Evolutionary conservation across 1,140 invertebrate species (phyloP).

Genomic region (Drosophila grimshawi): DNA sequence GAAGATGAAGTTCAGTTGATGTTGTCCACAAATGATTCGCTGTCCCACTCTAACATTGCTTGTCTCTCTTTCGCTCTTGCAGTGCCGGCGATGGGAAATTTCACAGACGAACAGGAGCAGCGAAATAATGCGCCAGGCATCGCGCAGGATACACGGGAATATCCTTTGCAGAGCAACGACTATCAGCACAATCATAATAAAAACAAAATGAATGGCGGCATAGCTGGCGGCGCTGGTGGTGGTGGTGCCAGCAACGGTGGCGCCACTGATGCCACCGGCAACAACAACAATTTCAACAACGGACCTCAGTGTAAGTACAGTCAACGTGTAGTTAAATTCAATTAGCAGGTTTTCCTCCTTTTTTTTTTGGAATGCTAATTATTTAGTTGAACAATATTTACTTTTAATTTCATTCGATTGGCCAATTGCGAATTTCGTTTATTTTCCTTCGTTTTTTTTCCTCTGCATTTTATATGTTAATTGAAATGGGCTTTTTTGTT

Average conservation of each 20-base stretch:
- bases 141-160: slow-evolving; percentile 86
- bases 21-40: slow-evolving; percentile 23
- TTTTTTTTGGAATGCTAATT: slow-evolving; percentile 55
- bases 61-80: slow-evolving; percentile 41
- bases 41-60: slow-evolving; percentile 8
- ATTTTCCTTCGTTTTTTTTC: too few species aligned
- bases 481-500: slow-evolving; percentile 50
- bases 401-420: slow-evolving; percentile 69
- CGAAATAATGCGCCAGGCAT: slow-evolving; percentile 52
- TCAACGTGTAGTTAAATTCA: slow-evolving; percentile 48
- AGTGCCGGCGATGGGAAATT: slow-evolving; percentile 89
- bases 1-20: slow-evolving; percentile 43
- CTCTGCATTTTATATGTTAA: slow-evolving; percentile 49
- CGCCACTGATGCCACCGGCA: slow-evolving; percentile 19
- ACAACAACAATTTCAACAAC: slow-evolving; percentile 75
- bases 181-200: slow-evolving; percentile 87
- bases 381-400: slow-evolving; percentile 83
- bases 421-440: slow-evolving; percentile 12
- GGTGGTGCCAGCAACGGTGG: slow-evolving; percentile 69
- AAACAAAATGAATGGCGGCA: slow-evolving; percentile 67
- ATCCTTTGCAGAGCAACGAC: slow-evolving; percentile 89
- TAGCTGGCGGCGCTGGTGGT: slow-evolving; percentile 18
- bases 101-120: slow-evolving; percentile 87
- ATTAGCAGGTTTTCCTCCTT: slow-evolving; percentile 39
- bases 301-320: slow-evolving; percentile 78